A percentile compares a stretch with the other conserved stretches of the same genome.
phyloP scores from a whole-genome alignment of 2,113 vertebrate species.

The Macaca mulatta region DNA sequence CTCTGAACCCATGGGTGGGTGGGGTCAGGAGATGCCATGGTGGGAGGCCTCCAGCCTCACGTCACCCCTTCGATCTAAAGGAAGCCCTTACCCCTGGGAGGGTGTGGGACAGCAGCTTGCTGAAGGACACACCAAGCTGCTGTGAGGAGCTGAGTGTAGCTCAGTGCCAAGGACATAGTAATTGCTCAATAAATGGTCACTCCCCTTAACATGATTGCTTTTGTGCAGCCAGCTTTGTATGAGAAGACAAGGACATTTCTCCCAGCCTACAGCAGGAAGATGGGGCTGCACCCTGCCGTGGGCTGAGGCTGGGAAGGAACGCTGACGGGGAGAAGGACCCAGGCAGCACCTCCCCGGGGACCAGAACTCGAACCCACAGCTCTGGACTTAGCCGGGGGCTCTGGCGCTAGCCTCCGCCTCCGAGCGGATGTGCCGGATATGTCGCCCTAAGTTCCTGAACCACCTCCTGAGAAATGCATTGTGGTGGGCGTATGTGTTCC shows the following conservation, averaged over 20 bases:
- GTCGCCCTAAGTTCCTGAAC: background rate
- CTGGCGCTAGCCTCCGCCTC: background rate
- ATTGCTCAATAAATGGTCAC: fast-evolving
- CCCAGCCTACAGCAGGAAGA: fast-evolving
- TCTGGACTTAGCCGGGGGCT: background rate
- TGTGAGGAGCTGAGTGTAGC: background rate
- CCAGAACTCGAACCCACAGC: background rate
- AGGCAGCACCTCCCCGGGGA: background rate
- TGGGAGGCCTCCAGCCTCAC: fast-evolving
- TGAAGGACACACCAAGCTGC: background rate
- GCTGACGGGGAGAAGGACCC: background rate
- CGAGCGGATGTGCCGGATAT: fast-evolving
- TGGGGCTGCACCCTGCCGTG: fast-evolving
- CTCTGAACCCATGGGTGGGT: background rate
- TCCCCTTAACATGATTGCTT: background rate
- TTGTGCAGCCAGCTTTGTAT: fast-evolving
- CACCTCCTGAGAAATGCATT: background rate
- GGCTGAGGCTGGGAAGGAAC: background rate
- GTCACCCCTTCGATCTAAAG: background rate
- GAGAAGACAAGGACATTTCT: background rate
- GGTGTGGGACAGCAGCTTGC: background rate
- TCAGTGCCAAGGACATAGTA: background rate
- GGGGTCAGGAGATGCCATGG: background rate
- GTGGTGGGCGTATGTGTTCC: background rate
- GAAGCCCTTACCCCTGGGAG: background rate